Percentiles rank a stretch among this genome's conserved stretches.
Conservation (phyloP, 2,113 vertebrate genomes). For the Tauraco erythrolophus region DNA sequence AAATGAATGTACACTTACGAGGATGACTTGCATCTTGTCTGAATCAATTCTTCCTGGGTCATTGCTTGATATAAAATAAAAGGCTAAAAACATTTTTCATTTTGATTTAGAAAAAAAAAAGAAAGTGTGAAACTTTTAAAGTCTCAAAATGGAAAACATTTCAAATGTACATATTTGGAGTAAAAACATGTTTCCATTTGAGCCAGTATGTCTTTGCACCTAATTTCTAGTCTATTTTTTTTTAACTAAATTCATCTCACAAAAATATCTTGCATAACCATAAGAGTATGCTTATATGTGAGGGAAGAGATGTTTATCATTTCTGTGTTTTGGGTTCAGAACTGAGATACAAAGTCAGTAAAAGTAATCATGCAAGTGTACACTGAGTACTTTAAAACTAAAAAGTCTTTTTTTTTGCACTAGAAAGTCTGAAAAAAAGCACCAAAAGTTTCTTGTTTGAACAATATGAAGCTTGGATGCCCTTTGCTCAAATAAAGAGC, state of each 20-base stretch:
- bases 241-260: neutral
- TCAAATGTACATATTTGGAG: neutral
- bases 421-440: neutral
- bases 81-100: neutral
- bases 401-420: neutral
- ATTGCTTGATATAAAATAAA: neutral
- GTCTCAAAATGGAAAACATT: neutral
- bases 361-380: neutral
- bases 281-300: neutral
- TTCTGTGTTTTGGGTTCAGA: neutral
- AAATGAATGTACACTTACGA: neutral
- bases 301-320: neutral
- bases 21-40: neutral
- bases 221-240: neutral
- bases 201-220: neutral
- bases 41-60: neutral
- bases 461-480: neutral
- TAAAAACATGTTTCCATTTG: neutral
- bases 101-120: neutral
- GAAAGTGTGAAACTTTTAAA: neutral
- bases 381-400: neutral
- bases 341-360: neutral
- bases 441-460: neutral
- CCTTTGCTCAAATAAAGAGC: neutral
- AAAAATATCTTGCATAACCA: neutral